phyloP scores from a whole-genome alignment of 2,113 vertebrate species.

The Myiopsitta monachus region DNA sequence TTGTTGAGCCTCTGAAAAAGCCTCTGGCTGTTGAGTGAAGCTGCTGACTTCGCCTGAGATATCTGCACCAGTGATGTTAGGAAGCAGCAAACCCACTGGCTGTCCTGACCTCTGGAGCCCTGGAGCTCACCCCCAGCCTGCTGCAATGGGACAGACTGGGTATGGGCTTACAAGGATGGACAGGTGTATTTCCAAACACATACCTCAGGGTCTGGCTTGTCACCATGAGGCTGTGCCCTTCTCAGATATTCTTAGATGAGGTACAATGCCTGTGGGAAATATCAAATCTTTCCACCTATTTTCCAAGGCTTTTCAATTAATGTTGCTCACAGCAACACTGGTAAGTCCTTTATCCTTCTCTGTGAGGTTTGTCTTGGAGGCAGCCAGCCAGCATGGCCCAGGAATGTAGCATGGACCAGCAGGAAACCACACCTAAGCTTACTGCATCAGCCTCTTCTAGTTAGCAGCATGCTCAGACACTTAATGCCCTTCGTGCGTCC shows the following conservation, averaged over 20 bases:
- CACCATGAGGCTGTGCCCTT: neutral
- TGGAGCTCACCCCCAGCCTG: neutral
- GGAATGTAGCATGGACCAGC: neutral
- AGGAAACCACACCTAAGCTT: neutral
- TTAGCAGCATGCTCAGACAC: neutral
- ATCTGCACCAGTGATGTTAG: neutral
- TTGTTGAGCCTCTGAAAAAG: neutral
- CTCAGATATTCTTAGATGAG: neutral
- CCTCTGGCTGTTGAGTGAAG: neutral
- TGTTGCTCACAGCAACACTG: neutral
- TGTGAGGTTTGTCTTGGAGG: neutral
- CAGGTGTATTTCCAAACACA: neutral
- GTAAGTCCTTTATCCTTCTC: neutral
- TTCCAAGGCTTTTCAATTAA: neutral
- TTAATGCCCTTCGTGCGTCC: neutral
- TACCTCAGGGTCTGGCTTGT: neutral
- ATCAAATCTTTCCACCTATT: neutral
- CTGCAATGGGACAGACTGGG: neutral
- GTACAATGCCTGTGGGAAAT: neutral
- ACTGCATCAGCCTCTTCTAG: neutral
- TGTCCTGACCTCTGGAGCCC: neutral
- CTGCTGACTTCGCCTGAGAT: neutral
- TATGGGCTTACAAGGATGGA: neutral
- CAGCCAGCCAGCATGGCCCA: neutral
- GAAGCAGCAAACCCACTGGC: neutral